These are phyloP conservation scores for Anolis carolinensis DNA, from an alignment of 2,113 vertebrate species.

Conservation along the genomic window DNA sequence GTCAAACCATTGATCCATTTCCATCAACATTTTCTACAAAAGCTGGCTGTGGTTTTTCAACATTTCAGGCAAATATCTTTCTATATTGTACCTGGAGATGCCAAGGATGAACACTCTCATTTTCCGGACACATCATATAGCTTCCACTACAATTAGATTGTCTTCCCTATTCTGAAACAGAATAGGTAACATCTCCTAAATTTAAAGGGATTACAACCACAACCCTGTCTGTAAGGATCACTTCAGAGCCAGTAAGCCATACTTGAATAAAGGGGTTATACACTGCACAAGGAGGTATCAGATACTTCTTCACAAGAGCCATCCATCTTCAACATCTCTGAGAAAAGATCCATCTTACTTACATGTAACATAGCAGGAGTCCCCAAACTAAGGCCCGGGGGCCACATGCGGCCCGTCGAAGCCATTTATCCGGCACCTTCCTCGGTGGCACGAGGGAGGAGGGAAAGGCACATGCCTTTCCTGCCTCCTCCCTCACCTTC, in stretches of 20 bases:
- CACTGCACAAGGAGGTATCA: too few species aligned
- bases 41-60: too few species aligned
- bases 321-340: background rate
- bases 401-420: too few species aligned
- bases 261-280: too few species aligned
- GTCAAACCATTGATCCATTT: too few species aligned
- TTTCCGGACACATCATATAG: background rate
- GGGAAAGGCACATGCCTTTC: too few species aligned
- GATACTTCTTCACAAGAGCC: background rate
- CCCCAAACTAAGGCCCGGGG: too few species aligned
- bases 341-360: background rate
- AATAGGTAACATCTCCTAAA: background rate
- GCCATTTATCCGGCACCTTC: too few species aligned
- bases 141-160: background rate
- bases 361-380: background rate
- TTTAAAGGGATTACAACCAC: background rate
- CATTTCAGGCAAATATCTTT: background rate
- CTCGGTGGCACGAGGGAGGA: too few species aligned
- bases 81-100: background rate
- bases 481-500: too few species aligned
- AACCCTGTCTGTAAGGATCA: too few species aligned
- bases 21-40: background rate
- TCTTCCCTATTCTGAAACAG: background rate
- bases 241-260: too few species aligned
- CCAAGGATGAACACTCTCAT: background rate